These are phyloP conservation scores for Dynastes grantii DNA, from an alignment of 2,888 invertebrate species.

Conservation along the genomic window DNA sequence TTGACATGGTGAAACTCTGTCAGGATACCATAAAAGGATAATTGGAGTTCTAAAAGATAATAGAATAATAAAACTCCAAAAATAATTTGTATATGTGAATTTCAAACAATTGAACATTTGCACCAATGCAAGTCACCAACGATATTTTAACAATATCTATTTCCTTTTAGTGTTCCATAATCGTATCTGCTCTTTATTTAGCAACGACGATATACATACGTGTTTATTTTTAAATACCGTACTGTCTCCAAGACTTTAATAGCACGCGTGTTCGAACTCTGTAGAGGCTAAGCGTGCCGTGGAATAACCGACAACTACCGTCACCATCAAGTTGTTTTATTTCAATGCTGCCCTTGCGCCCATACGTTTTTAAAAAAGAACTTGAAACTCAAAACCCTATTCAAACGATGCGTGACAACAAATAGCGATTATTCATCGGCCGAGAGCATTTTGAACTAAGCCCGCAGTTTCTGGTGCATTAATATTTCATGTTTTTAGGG, in stretches of 20 bases:
- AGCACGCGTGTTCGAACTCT: slow-evolving; percentile 15
- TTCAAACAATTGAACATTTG: too few species aligned
- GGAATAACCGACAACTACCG: slow-evolving; percentile 17
- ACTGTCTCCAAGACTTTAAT: slow-evolving; percentile 25
- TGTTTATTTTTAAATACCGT: slow-evolving; percentile 37
- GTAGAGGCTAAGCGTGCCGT: slow-evolving; percentile 25
- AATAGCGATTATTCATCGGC: slow-evolving; percentile 34
- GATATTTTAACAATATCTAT: too few species aligned
- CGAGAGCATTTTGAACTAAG: slow-evolving; percentile 18
- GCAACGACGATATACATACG: slow-evolving; percentile 4
- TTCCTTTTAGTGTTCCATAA: background rate
- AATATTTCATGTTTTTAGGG: slow-evolving; percentile 16
- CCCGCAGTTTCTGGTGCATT: slow-evolving; percentile 3
- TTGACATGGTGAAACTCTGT: too few species aligned
- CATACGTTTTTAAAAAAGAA: slow-evolving; percentile 29
- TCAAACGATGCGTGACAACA: slow-evolving; percentile 35
- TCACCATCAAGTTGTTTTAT: slow-evolving; percentile 15
- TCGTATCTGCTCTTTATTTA: slow-evolving; percentile 1
- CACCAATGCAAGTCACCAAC: too few species aligned
- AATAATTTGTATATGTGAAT: too few species aligned
- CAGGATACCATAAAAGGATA: too few species aligned
- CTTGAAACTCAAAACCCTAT: slow-evolving; percentile 31
- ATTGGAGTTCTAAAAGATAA: too few species aligned
- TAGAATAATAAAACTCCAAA: too few species aligned
- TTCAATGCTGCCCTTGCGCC: slow-evolving; percentile 23